Evolutionary conservation across 2,797 vertebrate genomes (phyloP).

Genomic region (Anabas testudineus): DNA sequence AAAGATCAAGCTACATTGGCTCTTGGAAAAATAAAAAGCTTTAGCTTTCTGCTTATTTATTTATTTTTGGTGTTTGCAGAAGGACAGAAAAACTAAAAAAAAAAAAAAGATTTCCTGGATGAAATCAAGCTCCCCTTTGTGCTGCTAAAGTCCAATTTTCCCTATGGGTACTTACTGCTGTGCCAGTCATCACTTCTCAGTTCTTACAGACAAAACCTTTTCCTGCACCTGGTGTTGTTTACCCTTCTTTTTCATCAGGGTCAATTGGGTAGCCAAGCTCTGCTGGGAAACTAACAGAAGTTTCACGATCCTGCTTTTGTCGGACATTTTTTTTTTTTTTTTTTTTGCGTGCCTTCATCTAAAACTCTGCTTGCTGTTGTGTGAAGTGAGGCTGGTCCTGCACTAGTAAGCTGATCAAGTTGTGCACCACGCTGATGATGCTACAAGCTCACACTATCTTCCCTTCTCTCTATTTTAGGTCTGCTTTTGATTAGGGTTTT

Average conservation of each 20-base stretch:
- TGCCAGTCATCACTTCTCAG: constrained; percentile 58
- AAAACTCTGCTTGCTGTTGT: constrained; percentile 40
- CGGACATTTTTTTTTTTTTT: constrained; percentile 52
- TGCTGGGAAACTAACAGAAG: constrained; percentile 42
- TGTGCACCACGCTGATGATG: constrained; percentile 11
- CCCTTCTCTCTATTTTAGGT: constrained; percentile 9
- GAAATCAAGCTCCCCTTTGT: constrained; percentile 39
- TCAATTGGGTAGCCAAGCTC: constrained; percentile 63
- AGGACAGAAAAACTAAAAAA: constrained; percentile 5
- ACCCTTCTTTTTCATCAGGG: constrained; percentile 49
- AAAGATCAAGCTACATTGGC: constrained; percentile 51
- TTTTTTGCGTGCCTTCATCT: constrained; percentile 50
- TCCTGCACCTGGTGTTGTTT: constrained; percentile 62
- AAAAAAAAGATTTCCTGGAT: constrained; percentile 8
- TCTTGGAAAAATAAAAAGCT: constrained; percentile 8
- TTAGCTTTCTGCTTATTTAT: not conserved
- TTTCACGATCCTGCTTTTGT: constrained; percentile 47
- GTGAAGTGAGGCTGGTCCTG: constrained; percentile 25
- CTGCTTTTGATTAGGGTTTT: constrained; percentile 13
- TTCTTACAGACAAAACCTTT: constrained; percentile 56
- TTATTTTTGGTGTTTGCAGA: not conserved
- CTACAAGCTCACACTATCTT: constrained; percentile 14
- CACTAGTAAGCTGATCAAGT: constrained; percentile 29
- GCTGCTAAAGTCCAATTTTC: constrained; percentile 50
- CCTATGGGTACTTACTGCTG: constrained; percentile 33